A percentile compares a stretch with the other conserved stretches of the same genome.
Conservation (phyloP, 2,797 vertebrate genomes). For the Halcyon smyrnensis region DNA sequence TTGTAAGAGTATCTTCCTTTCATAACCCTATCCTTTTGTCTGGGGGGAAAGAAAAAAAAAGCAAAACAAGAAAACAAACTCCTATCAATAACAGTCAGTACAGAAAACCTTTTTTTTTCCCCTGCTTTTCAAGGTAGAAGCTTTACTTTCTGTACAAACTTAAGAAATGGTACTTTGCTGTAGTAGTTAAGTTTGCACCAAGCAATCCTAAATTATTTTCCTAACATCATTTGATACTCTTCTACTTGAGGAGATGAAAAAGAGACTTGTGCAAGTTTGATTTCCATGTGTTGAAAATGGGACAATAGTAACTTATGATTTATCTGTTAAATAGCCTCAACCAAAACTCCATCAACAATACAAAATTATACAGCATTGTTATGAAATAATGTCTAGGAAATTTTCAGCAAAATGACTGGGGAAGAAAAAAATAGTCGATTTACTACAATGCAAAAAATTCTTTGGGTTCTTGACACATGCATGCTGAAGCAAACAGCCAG, state of each 20-base stretch:
- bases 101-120: background rate
- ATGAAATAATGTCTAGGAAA: background rate
- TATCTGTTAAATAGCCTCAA: background rate
- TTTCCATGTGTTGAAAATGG: background rate
- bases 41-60: background rate
- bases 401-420: background rate
- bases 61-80: background rate
- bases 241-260: background rate
- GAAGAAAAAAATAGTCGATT: background rate
- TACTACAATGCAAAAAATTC: background rate
- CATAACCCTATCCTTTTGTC: background rate
- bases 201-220: background rate
- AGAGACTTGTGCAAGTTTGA: background rate
- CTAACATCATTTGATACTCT: background rate
- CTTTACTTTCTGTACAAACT: background rate
- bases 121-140: background rate
- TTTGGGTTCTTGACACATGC: background rate
- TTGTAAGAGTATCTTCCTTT: background rate
- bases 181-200: background rate
- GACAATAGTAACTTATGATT: background rate
- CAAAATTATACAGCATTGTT: background rate
- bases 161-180: background rate
- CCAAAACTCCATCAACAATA: background rate
- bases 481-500: background rate
- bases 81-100: background rate